Conservation (phyloP, 2,888 invertebrate genomes). For the Conops quadrifasciatus region DNA sequence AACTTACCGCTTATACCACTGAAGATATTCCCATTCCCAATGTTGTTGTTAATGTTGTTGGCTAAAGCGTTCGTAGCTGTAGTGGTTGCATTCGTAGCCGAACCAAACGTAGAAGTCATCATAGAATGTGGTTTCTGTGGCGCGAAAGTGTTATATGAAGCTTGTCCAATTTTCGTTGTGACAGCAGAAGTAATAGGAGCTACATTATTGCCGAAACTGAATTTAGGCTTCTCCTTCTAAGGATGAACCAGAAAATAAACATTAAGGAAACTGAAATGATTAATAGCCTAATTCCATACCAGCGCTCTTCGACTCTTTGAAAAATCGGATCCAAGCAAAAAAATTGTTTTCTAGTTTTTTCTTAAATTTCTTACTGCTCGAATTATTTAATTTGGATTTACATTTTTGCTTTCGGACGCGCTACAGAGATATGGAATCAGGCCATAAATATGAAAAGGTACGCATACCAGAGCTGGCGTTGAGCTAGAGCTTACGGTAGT, state of each 20-base stretch:
- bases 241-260: slow-evolving; percentile 21
- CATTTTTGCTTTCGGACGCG: too few species aligned
- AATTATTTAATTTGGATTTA: too few species aligned
- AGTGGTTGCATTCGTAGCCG: slow-evolving; percentile 23
- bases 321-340: too few species aligned
- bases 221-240: slow-evolving; percentile 50
- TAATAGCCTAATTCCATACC: too few species aligned
- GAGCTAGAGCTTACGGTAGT: slow-evolving; percentile 58
- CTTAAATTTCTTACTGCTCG: too few species aligned
- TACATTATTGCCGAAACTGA: slow-evolving; percentile 38
- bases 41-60: slow-evolving; percentile 30
- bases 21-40: slow-evolving; percentile 35
- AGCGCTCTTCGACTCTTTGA: too few species aligned
- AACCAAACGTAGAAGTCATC: background rate
- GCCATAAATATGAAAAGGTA: background rate
- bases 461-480: slow-evolving; percentile 55
- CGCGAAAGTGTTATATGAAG: background rate
- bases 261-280: too few species aligned
- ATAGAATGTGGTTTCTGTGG: background rate
- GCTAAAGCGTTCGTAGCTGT: slow-evolving; percentile 22
- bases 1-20: slow-evolving; percentile 11
- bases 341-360: too few species aligned
- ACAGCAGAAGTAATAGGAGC: background rate
- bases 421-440: background rate
- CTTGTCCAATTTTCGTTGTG: slow-evolving; percentile 37